Conservation (phyloP, 2,888 invertebrate genomes). For the Chrysodeixis includens region DNA sequence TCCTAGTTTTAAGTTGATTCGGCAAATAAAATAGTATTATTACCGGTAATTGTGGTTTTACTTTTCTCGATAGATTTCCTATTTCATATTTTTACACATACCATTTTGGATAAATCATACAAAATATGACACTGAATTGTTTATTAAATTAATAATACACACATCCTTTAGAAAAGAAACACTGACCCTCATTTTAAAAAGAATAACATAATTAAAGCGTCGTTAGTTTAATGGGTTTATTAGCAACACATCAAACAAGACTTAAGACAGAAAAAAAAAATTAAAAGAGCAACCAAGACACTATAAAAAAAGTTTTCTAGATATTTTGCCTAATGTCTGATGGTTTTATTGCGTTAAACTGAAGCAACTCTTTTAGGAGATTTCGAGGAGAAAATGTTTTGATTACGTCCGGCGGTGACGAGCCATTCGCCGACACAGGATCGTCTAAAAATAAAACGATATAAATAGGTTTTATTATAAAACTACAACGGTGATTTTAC, state of each 20-base stretch:
- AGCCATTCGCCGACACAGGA: slow-evolving; percentile 7
- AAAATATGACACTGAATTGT: too few relatives aligned
- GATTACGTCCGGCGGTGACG: neutral
- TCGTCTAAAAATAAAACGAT: slow-evolving; percentile 15
- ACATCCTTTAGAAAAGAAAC: too few relatives aligned
- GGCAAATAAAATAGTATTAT: neutral
- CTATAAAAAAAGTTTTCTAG: too few relatives aligned
- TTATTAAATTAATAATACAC: too few relatives aligned
- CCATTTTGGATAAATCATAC: too few relatives aligned
- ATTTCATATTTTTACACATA: neutral
- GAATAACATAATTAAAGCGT: too few relatives aligned
- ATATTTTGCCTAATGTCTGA: neutral
- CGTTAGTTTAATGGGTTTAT: too few relatives aligned
- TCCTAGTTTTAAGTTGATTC: slow-evolving; percentile 4
- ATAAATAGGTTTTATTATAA: neutral
- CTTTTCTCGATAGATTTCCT: neutral
- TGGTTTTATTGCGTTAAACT: slow-evolving; percentile 12
- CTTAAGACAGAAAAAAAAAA: too few relatives aligned
- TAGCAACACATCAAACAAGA: too few relatives aligned
- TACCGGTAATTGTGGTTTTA: neutral
- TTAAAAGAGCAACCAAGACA: too few relatives aligned
- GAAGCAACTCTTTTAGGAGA: slow-evolving; percentile 24
- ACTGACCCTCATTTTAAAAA: too few relatives aligned
- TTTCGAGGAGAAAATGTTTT: neutral
- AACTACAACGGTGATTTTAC: too few relatives aligned